phyloP scores from a whole-genome alignment of 2,888 invertebrate genomes.

The Eumacrocentrus americanus region DNA sequence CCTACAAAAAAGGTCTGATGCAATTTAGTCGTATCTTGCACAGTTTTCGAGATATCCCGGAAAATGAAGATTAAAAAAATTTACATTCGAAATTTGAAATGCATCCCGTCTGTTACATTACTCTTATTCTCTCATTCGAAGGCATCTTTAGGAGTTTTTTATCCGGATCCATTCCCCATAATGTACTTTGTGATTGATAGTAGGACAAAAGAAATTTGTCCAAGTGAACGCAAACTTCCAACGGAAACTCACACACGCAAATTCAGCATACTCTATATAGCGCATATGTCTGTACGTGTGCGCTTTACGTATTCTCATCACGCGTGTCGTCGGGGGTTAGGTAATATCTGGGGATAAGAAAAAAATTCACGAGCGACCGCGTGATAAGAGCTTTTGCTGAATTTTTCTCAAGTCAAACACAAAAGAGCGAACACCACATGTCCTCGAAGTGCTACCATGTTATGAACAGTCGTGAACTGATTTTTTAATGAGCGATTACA shows the following conservation, averaged over 20 bases:
- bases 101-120: too few species aligned
- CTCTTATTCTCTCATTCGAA: neutral
- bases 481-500: too few species aligned
- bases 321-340: slow-evolving; percentile 30
- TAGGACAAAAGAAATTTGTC: neutral
- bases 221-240: neutral
- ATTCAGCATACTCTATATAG: neutral
- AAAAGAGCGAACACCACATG: slow-evolving; percentile 6
- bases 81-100: too few species aligned
- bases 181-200: slow-evolving; percentile 8
- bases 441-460: slow-evolving; percentile 6
- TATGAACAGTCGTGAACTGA: slow-evolving; percentile 12
- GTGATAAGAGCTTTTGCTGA: slow-evolving; percentile 18
- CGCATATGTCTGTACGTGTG: neutral
- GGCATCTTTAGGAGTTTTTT: neutral
- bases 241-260: neutral
- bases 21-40: too few species aligned
- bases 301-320: slow-evolving; percentile 34
- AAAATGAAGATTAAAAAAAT: too few species aligned
- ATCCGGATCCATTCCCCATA: neutral
- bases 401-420: slow-evolving; percentile 1
- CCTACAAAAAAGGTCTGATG: too few species aligned
- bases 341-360: slow-evolving; percentile 36
- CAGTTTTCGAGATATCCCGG: too few species aligned
- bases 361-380: slow-evolving; percentile 29